Evolutionary conservation across 2,797 vertebrate species (phyloP).

Genomic region (Microcaecilia unicolor): DNA sequence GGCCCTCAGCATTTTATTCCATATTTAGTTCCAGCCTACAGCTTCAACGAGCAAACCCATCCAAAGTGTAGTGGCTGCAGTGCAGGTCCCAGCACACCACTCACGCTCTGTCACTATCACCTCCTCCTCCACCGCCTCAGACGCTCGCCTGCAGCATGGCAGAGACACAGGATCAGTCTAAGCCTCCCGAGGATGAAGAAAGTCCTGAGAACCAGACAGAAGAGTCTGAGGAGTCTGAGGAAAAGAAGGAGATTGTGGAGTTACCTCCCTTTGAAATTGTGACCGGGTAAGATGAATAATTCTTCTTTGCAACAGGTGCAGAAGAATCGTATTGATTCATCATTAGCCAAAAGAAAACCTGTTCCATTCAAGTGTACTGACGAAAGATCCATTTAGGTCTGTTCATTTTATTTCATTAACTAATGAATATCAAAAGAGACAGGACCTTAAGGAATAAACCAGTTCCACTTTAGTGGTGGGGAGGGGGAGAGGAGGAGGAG

Average conservation of each 20-base stretch:
- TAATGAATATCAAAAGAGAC: no score
- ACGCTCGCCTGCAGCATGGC: conserved; percentile 52
- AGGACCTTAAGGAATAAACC: no score
- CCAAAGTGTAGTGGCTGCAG: no score
- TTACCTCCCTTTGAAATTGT: conserved; percentile 85
- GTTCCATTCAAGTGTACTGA: no score
- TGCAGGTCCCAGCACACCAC: background rate
- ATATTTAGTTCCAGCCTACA: conserved; percentile 55
- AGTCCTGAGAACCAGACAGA: conserved; percentile 36
- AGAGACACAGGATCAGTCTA: conserved; percentile 46
- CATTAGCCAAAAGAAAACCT: no score
- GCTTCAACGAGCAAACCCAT: no score
- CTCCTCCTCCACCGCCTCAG: background rate
- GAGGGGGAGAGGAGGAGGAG: no score
- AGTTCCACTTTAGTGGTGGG: no score
- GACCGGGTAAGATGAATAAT: conserved; percentile 79
- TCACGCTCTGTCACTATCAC: conserved; percentile 15
- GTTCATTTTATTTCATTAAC: no score
- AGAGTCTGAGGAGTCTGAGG: conserved; percentile 54
- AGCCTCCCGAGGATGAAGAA: conserved; percentile 39
- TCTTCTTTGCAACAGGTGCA: background rate
- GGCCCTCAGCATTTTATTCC: no score
- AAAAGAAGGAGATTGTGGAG: conserved; percentile 67
- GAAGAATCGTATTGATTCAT: no score
- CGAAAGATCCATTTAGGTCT: no score